Evolutionary conservation across 2,797 vertebrate species (phyloP).

Genomic region (Lepidocolaptes lacrymiger): DNA sequence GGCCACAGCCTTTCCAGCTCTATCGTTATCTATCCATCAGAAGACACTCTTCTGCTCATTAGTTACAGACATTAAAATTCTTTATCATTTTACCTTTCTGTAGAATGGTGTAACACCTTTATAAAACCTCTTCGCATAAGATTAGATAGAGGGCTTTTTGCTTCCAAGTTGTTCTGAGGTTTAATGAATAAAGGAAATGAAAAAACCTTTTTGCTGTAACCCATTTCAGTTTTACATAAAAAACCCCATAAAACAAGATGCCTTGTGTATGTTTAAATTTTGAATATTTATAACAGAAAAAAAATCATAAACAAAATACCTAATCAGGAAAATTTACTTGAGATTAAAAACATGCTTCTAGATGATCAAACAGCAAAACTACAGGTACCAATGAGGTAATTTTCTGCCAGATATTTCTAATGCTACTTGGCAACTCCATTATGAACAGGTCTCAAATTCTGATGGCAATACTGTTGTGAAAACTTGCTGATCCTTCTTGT

Average conservation of each 20-base stretch:
- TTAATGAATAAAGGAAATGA: not conserved
- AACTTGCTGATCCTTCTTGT: not conserved
- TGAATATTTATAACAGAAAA: not conserved
- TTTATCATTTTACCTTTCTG: constrained; percentile 35
- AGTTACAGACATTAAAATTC: constrained; percentile 19
- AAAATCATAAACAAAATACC: not conserved
- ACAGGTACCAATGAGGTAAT: not conserved
- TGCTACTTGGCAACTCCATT: not conserved
- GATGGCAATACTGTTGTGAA: not conserved
- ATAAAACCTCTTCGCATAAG: not conserved
- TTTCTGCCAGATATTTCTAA: constrained; percentile 11
- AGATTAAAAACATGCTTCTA: not conserved
- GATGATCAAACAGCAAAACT: not conserved
- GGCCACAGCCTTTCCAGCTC: constrained; percentile 18
- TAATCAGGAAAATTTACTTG: not conserved
- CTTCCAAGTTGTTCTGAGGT: not conserved
- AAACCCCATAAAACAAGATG: not conserved
- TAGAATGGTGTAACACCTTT: constrained; percentile 24
- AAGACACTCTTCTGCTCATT: constrained; percentile 45
- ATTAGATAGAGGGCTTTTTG: not conserved
- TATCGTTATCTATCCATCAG: constrained; percentile 18
- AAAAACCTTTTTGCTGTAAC: not conserved
- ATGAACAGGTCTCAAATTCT: not conserved
- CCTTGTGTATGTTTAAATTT: not conserved
- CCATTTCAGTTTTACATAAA: not conserved